These are phyloP conservation scores for Pinna nobilis DNA, from an alignment of 1,140 invertebrate species.

Conservation along the genomic window DNA sequence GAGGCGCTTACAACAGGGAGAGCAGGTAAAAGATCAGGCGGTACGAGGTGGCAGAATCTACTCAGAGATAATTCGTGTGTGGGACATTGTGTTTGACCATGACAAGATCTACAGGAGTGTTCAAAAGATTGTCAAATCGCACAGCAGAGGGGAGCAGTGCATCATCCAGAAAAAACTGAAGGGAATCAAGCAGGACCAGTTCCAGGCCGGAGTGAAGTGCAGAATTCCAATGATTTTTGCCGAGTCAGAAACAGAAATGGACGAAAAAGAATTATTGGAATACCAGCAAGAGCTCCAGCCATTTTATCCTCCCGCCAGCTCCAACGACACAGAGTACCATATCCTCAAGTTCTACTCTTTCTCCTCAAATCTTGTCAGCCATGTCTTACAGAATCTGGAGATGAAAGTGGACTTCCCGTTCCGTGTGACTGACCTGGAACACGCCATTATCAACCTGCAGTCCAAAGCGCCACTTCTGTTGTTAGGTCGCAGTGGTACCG, in stretches of 20 bases:
- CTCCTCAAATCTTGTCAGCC: constrained; percentile 61
- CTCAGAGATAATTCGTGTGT: constrained; percentile 69
- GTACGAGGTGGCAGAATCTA: constrained; percentile 61
- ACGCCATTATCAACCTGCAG: constrained; percentile 67
- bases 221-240: constrained; percentile 56
- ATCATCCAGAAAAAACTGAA: constrained; percentile 64
- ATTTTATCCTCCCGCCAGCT: constrained; percentile 65
- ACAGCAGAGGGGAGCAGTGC: constrained; percentile 61
- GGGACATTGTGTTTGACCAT: constrained; percentile 67
- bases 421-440: constrained; percentile 68
- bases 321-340: constrained; percentile 69
- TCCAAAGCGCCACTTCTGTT: constrained; percentile 61
- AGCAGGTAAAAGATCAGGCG: constrained; percentile 30
- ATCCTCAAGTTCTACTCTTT: constrained; percentile 72
- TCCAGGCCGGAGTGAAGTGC: constrained; percentile 5
- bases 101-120: constrained; percentile 52
- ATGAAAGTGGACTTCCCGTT: constrained; percentile 71
- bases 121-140: constrained; percentile 62
- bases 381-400: constrained; percentile 56
- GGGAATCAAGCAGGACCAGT: constrained; percentile 46
- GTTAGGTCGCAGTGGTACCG: constrained; percentile 68
- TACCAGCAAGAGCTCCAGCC: constrained; percentile 39
- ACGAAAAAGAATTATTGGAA: constrained; percentile 16
- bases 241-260: constrained; percentile 48
- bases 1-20: constrained; percentile 41